Evolutionary conservation across 1,140 invertebrate species (phyloP), one percentile per base, ranked within the genome.

Genomic region (Charaxes varanes): DNA sequence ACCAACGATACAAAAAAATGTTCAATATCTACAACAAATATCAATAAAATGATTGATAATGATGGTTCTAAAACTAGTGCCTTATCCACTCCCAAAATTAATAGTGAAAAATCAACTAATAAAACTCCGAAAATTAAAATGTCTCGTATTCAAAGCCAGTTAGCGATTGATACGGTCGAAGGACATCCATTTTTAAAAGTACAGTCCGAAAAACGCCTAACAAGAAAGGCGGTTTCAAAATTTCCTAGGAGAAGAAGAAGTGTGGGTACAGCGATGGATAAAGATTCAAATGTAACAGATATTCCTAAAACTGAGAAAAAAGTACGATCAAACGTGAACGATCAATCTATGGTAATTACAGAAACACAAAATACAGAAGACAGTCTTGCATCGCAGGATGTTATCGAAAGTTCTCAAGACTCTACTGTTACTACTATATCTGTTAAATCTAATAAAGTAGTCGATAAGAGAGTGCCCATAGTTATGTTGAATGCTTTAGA

Each of bases 351-450:
- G 34, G 41, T 34, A 36, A 12, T 47, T 14, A 47, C 55, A 8
- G 54, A 60, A 28, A 43, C n/a, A 10, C 24, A 50, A 48, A 51
- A 36, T 17, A 37, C 41, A 21, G 48, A 62, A 22, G 58, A 68
- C 26, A 23, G 47, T 13, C 32, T 47, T 19, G 52, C 36, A 35
- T 83, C 82, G 15, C 79, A 85, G 41, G 84, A 86, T 66, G 27
- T 85, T 5, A 86, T 86, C 37, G 82, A 83, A 53, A 85, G 84
- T 60, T 85, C 82, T 24, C 84, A 86, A 61, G 84, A 85, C 40
- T 81, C 82, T n/a, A 62, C 64, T 26, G 34, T 70, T 10, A 79
- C 73, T 23, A 62, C 67, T 4, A 62, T 74, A 32, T 73, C 71
- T 13, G 57, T 71, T 2, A 78, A 66, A 53, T 53, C 77, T 13